These are phyloP conservation scores for Erythrocercus mccallii DNA, from an alignment of 2,113 vertebrate species.

Conservation along the genomic window DNA sequence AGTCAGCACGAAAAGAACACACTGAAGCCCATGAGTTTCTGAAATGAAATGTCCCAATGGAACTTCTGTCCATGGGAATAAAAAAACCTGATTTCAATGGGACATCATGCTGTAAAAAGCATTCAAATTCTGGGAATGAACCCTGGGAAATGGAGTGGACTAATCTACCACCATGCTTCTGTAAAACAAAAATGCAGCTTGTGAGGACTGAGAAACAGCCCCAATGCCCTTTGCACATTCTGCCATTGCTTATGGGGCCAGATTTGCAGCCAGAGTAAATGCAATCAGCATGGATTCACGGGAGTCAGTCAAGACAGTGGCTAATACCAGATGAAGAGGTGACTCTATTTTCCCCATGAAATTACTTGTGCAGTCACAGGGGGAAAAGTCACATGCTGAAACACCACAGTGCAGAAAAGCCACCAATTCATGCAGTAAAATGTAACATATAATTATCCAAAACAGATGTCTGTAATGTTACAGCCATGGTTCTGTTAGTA, in stretches of 20 bases:
- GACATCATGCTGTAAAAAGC: not conserved
- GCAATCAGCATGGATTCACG: not conserved
- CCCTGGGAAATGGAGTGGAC: not conserved
- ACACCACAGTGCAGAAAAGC: constrained; percentile 9
- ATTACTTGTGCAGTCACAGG: not conserved
- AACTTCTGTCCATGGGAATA: not conserved
- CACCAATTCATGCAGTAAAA: not conserved
- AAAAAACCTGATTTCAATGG: not conserved
- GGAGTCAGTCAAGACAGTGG: not conserved
- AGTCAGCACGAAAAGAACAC: not conserved
- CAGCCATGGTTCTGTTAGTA: not conserved
- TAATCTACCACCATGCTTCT: not conserved
- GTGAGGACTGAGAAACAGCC: not conserved
- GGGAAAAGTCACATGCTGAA: not conserved
- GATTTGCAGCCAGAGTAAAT: not conserved
- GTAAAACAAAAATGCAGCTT: not conserved
- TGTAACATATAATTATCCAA: not conserved
- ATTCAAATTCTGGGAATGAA: not conserved
- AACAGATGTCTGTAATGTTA: not conserved
- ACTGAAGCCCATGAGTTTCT: not conserved
- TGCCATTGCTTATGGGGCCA: not conserved
- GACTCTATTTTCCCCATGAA: not conserved
- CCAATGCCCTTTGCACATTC: not conserved
- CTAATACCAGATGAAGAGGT: not conserved
- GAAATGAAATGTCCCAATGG: not conserved